Evolutionary conservation across 37 sponge, comb jelly and placozoan species (phyloP).

Genomic region (Oscarella lobularis): DNA sequence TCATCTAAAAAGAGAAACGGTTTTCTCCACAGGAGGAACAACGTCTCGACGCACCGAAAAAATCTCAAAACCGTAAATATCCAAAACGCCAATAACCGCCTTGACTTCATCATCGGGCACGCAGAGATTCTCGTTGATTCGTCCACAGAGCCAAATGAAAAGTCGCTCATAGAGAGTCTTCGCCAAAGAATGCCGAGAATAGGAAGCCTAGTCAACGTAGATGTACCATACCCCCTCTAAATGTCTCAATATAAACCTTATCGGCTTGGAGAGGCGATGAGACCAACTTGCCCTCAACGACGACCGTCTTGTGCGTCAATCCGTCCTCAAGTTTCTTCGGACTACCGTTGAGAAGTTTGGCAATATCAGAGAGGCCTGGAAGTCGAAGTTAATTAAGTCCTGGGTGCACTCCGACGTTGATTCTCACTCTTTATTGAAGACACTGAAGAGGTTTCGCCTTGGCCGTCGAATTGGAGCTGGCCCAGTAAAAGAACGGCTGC

Average conservation of each 20-base stretch:
- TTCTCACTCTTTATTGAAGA: not conserved
- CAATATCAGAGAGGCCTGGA: not conserved
- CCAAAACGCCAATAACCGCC: slow-evolving; percentile 57
- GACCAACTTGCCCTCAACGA: slow-evolving; percentile 39
- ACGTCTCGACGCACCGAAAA: slow-evolving; percentile 15
- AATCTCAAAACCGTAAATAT: slow-evolving; percentile 86
- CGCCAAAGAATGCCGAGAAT: slow-evolving; percentile 64
- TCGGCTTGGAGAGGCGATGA: slow-evolving; percentile 43
- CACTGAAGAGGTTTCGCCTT: not conserved
- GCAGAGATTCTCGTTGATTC: slow-evolving; percentile 42
- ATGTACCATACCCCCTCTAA: no score
- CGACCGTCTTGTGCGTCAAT: slow-evolving; percentile 62
- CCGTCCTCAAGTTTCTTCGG: slow-evolving; percentile 20
- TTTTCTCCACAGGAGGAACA: not conserved
- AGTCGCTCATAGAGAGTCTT: slow-evolving; percentile 65
- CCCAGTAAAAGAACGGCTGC: slow-evolving; percentile 5
- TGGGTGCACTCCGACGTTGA: not conserved
- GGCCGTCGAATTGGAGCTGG: not conserved
- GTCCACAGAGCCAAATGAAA: slow-evolving; percentile 53
- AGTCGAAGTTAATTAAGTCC: no score
- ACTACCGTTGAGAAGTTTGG: not conserved
- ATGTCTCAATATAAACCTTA: slow-evolving; percentile 11
- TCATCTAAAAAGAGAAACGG: not conserved
- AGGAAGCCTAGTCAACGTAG: slow-evolving; percentile 20
- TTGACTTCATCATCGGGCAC: slow-evolving; percentile 8